Conservation (phyloP, 2,888 invertebrate species). For the Ornithoptera alexandrae region DNA sequence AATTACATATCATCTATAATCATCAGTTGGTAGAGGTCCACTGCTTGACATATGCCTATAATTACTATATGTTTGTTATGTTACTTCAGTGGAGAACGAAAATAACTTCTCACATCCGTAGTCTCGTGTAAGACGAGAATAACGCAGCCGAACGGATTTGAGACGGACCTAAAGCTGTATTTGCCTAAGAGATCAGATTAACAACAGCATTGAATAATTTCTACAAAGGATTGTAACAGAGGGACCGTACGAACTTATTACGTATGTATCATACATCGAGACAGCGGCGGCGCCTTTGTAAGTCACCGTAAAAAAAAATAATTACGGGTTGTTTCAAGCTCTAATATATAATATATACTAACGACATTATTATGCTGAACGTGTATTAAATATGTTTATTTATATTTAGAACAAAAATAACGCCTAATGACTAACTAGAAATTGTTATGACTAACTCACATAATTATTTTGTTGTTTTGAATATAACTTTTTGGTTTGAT, state of each 20-base stretch:
- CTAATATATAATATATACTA: not conserved
- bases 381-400: not conserved
- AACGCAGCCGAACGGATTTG: not conserved
- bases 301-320: conserved; percentile 15
- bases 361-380: not conserved
- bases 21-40: too few relatives aligned
- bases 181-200: conserved; percentile 22
- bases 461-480: too few relatives aligned
- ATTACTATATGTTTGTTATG: too few relatives aligned
- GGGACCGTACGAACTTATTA: conserved; percentile 19
- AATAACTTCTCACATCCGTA: not conserved
- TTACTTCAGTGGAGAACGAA: not conserved
- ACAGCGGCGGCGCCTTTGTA: conserved; percentile 19
- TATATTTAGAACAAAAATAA: too few relatives aligned
- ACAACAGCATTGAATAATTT: conserved; percentile 20
- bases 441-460: too few relatives aligned
- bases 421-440: too few relatives aligned
- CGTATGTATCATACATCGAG: conserved; percentile 14
- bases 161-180: conserved; percentile 11
- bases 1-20: too few relatives aligned
- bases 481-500: too few relatives aligned
- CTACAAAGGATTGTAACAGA: conserved; percentile 22
- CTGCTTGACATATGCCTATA: too few relatives aligned
- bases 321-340: conserved; percentile 16
- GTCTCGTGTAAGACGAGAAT: not conserved